Evolutionary conservation across 2,888 invertebrate genomes (phyloP).

Genomic region (Helicoverpa assulta): DNA sequence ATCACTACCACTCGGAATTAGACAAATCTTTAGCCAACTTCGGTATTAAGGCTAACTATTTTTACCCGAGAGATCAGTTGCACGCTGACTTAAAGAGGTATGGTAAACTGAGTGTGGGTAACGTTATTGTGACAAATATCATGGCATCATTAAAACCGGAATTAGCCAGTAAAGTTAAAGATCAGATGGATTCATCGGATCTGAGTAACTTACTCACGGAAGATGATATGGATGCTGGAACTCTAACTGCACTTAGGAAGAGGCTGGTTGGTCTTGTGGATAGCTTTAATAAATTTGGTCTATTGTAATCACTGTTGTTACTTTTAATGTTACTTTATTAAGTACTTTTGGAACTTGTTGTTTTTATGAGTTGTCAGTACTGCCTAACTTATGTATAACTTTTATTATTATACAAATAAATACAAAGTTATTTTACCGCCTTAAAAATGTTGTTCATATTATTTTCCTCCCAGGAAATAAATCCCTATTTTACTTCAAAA

Average conservation of each 20-base stretch:
- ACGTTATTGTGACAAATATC: conserved; percentile 50
- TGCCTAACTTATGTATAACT: no score
- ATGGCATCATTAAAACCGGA: conserved; percentile 55
- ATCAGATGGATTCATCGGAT: conserved; percentile 10
- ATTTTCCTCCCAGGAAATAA: no score
- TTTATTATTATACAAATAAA: no score
- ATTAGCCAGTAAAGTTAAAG: conserved; percentile 58
- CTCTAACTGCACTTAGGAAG: conserved; percentile 45
- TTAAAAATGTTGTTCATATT: no score
- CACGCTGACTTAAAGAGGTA: conserved; percentile 66
- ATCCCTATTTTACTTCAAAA: no score
- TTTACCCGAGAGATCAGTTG: conserved; percentile 64
- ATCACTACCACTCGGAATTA: conserved; percentile 65
- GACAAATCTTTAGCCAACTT: conserved; percentile 59
- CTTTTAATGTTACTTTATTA: no score
- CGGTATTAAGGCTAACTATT: conserved; percentile 58
- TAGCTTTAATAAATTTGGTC: conserved; percentile 59
- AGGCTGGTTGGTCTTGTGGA: conserved; percentile 63
- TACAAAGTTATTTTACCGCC: no score
- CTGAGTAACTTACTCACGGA: conserved; percentile 11
- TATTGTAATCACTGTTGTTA: conserved; percentile 25
- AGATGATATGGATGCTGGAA: conserved; percentile 37
- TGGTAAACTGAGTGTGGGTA: conserved; percentile 56
- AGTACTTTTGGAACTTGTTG: no score
- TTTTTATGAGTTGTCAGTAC: no score